Evolutionary conservation across 1,140 invertebrate species (phyloP).

Genomic region (Onthophagus taurus): DNA sequence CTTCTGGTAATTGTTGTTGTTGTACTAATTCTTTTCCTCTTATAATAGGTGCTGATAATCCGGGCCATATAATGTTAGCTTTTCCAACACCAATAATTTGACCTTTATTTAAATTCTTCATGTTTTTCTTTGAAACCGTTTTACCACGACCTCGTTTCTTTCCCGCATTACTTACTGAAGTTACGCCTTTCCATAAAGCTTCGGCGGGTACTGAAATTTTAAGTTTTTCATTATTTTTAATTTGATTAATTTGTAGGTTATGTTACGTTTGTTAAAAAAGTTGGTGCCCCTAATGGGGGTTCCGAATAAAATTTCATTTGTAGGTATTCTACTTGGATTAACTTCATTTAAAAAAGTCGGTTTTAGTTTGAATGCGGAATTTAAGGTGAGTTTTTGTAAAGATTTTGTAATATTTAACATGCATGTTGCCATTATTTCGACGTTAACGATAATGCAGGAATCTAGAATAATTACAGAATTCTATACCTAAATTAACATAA

Average conservation of each 20-base stretch:
- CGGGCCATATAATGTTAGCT: slow-evolving; percentile 83
- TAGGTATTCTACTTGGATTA: slow-evolving; percentile 13
- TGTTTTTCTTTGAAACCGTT: slow-evolving; percentile 57
- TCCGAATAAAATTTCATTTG: slow-evolving; percentile 19
- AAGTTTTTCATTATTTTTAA: neutral
- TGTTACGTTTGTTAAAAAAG: slow-evolving; percentile 46
- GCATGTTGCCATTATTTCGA: slow-evolving; percentile 25
- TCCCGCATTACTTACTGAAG: slow-evolving; percentile 92
- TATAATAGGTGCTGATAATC: slow-evolving; percentile 75
- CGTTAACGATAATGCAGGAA: too few species aligned
- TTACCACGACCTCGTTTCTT: slow-evolving; percentile 88
- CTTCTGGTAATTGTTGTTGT: slow-evolving; percentile 58
- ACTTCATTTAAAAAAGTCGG: slow-evolving; percentile 15
- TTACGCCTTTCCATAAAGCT: slow-evolving; percentile 88
- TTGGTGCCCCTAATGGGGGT: slow-evolving; percentile 31
- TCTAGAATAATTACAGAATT: too few species aligned
- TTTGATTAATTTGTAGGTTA: slow-evolving; percentile 14
- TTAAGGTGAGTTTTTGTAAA: slow-evolving; percentile 32
- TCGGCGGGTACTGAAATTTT: slow-evolving; percentile 59
- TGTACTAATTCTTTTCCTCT: slow-evolving; percentile 65
- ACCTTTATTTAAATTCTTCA: slow-evolving; percentile 81
- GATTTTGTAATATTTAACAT: slow-evolving; percentile 31
- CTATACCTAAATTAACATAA: too few species aligned
- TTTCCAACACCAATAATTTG: slow-evolving; percentile 78
- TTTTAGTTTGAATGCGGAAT: slow-evolving; percentile 19